Conservation (phyloP, 2,797 vertebrate genomes). For the Graptemys geographica region DNA sequence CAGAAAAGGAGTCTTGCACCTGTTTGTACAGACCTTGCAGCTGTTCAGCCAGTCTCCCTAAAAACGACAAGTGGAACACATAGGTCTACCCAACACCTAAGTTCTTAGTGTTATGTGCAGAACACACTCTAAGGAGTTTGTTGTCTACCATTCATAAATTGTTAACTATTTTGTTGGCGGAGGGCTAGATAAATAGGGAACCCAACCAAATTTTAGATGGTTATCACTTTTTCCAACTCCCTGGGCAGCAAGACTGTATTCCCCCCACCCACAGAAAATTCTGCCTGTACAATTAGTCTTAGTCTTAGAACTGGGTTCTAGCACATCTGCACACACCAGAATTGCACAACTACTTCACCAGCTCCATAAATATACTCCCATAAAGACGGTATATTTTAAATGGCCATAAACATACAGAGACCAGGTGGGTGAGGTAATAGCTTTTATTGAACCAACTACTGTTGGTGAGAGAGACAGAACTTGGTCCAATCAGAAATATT, state of each 20-base stretch:
- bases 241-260: background rate
- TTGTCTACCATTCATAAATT: conserved; percentile 42
- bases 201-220: conserved; percentile 44
- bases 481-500: no score
- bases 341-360: background rate
- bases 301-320: background rate
- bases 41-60: background rate
- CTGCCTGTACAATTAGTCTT: conserved; percentile 36
- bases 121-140: conserved; percentile 37
- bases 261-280: background rate
- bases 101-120: conserved; percentile 29
- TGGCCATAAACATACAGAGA: background rate
- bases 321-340: rapidly evolving
- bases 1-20: background rate
- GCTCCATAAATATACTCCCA: background rate
- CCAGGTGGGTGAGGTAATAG: background rate
- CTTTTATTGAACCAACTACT: background rate
- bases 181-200: conserved; percentile 32
- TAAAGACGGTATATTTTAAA: background rate
- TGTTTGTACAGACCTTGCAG: background rate
- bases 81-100: background rate
- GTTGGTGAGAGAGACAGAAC: background rate
- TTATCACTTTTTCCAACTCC: background rate
- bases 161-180: conserved; percentile 23
- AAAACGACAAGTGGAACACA: background rate